phyloP scores from a whole-genome alignment of 23 tunicate genomes.

The Botrylloides violaceus region DNA sequence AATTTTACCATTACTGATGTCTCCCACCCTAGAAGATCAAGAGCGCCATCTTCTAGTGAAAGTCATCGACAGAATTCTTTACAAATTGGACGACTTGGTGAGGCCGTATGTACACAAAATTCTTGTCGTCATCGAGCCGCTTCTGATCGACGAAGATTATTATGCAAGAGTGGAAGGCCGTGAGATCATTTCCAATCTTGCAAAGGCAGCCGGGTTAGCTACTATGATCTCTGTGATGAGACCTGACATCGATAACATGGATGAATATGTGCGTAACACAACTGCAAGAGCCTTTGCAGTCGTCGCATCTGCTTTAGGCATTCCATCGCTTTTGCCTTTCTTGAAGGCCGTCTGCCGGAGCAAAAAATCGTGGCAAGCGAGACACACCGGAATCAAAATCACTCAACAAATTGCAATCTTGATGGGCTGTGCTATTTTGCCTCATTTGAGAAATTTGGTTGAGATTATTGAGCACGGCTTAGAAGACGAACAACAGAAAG shows the following conservation, averaged over 20 bases:
- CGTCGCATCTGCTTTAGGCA: slow-evolving; percentile 96
- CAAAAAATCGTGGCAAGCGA: slow-evolving; percentile 99
- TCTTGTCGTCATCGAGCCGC: slow-evolving; percentile 96
- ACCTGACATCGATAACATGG: slow-evolving; percentile 99
- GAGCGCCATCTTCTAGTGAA: slow-evolving; percentile 96
- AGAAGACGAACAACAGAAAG: slow-evolving; percentile 99
- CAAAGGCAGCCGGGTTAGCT: slow-evolving; percentile 98
- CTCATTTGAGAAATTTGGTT: slow-evolving; percentile 91
- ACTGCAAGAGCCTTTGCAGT: slow-evolving; percentile 99
- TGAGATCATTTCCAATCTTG: slow-evolving; percentile 95
- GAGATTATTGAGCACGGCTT: slow-evolving; percentile 96
- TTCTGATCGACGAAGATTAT: slow-evolving; percentile 98
- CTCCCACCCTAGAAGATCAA: slow-evolving; percentile 98
- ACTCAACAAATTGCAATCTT: slow-evolving; percentile 98
- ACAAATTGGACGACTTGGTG: slow-evolving; percentile 96
- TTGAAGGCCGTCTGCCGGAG: slow-evolving; percentile 97
- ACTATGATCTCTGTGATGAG: slow-evolving; percentile 99
- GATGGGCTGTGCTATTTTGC: slow-evolving; percentile 99
- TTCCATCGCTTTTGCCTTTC: slow-evolving; percentile 84
- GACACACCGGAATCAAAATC: slow-evolving; percentile 99
- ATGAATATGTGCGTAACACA: slow-evolving; percentile 98
- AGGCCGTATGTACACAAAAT: slow-evolving; percentile 99
- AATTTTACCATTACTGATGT: slow-evolving; percentile 93
- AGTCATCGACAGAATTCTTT: slow-evolving; percentile 95
- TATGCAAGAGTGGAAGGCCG: slow-evolving; percentile 99